These are phyloP conservation scores for Megatriorchis doriae DNA, from an alignment of 2,113 vertebrate genomes.

Conservation along the genomic window DNA sequence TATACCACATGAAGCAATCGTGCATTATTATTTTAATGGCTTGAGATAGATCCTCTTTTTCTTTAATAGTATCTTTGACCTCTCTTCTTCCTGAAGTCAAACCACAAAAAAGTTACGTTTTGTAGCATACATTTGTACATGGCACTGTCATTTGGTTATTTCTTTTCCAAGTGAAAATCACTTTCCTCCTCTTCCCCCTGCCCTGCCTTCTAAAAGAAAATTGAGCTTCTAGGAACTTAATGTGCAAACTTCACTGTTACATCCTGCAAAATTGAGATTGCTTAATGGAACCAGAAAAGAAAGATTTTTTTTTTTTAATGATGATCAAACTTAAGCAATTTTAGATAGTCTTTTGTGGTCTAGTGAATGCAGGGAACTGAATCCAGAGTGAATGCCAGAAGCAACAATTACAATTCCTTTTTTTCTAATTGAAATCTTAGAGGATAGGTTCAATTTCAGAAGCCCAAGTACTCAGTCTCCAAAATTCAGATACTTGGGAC, in stretches of 20 bases:
- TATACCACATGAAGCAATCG: not conserved
- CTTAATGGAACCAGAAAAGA: constrained; percentile 39
- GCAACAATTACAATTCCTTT: not conserved
- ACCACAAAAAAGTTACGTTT: not conserved
- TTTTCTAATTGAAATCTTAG: constrained; percentile 3
- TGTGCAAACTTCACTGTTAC: not conserved
- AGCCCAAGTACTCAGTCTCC: not conserved
- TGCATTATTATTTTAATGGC: constrained; percentile 12
- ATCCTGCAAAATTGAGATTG: constrained; percentile 35
- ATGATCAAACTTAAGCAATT: constrained; percentile 16
- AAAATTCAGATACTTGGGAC: not conserved
- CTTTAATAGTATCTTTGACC: constrained; percentile 7
- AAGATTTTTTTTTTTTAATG: not conserved
- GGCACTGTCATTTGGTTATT: not conserved
- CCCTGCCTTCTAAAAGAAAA: not conserved
- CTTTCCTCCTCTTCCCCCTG: not conserved
- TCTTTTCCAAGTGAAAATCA: constrained; percentile 4
- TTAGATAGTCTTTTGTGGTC: not conserved
- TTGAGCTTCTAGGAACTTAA: constrained; percentile 15
- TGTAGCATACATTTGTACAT: not conserved
- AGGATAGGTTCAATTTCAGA: not conserved
- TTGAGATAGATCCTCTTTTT: not conserved
- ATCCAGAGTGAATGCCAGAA: constrained; percentile 16
- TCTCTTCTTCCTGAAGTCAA: not conserved
- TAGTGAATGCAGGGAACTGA: not conserved